phyloP scores from a whole-genome alignment of 1,140 invertebrate genomes.

The Heliconius hewitsoni region DNA sequence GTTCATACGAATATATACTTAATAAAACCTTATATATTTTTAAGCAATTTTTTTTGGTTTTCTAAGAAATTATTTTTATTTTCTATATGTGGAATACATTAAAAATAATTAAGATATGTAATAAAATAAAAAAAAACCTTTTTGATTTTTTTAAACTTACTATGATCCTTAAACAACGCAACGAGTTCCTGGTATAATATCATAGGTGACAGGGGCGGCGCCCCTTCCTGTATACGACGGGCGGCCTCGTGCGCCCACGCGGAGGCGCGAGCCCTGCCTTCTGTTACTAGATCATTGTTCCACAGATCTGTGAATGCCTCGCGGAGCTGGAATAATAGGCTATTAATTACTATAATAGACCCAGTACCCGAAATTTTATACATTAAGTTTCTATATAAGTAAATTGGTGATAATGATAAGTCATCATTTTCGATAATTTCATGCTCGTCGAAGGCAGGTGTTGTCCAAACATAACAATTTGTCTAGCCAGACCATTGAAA shows the following conservation, averaged over 20 bases:
- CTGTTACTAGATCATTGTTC: slow-evolving; percentile 65
- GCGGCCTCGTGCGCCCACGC: slow-evolving; percentile 59
- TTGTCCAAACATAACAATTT: too few relatives aligned
- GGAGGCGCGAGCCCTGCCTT: slow-evolving; percentile 56
- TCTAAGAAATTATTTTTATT: too few relatives aligned
- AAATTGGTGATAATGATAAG: too few relatives aligned
- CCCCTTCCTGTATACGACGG: slow-evolving; percentile 56
- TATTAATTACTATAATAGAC: too few relatives aligned
- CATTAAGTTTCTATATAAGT: too few relatives aligned
- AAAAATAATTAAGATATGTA: too few relatives aligned
- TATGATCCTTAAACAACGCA: slow-evolving; percentile 67
- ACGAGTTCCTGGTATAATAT: slow-evolving; percentile 60
- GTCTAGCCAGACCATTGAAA: too few relatives aligned
- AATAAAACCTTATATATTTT: background rate
- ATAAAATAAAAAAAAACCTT: background rate
- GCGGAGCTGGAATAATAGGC: slow-evolving; percentile 46
- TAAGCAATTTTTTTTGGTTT: background rate
- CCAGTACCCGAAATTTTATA: too few relatives aligned
- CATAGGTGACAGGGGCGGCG: slow-evolving; percentile 14
- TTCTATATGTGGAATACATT: too few relatives aligned
- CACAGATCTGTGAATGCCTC: slow-evolving; percentile 63
- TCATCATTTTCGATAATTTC: too few relatives aligned
- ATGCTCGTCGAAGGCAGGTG: too few relatives aligned
- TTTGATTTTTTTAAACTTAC: slow-evolving; percentile 39
- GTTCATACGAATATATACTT: background rate